Percentiles rank a stretch among this genome's conserved stretches.
These are phyloP conservation scores for Danaus plexippus DNA, from an alignment of 1,140 invertebrate genomes.

Conservation along the genomic window DNA sequence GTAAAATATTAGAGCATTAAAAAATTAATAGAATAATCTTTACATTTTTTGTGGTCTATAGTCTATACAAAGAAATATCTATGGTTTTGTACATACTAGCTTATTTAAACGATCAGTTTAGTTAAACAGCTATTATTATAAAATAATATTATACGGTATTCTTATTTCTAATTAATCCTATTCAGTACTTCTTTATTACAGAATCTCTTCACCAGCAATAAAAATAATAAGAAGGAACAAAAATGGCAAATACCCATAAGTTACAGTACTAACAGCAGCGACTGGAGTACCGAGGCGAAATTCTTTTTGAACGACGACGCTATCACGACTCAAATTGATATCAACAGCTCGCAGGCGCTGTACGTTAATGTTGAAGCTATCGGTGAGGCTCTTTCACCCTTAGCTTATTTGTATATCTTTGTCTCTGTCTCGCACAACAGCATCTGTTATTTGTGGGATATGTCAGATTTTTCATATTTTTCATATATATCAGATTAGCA, in stretches of 20 bases:
- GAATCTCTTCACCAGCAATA: slow-evolving; percentile 67
- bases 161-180: no score
- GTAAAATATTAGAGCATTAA: slow-evolving; percentile 27
- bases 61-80: no score
- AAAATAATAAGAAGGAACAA: slow-evolving; percentile 40
- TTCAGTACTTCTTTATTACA: slow-evolving; percentile 29
- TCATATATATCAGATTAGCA: no score
- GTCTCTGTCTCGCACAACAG: slow-evolving; percentile 44
- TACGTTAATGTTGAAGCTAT: slow-evolving; percentile 62
- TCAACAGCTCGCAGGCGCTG: slow-evolving; percentile 41
- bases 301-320: slow-evolving; percentile 46
- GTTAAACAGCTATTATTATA: no score
- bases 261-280: slow-evolving; percentile 26
- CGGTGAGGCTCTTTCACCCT: slow-evolving; percentile 39
- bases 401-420: slow-evolving; percentile 31
- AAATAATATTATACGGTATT: no score
- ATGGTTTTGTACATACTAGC: no score
- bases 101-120: no score
- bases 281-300: slow-evolving; percentile 36
- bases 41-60: no score
- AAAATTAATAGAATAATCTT: no score
- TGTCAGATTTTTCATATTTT: no score
- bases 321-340: slow-evolving; percentile 22
- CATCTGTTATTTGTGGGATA: no score
- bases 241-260: slow-evolving; percentile 64